Conservation (phyloP, 2,113 vertebrate genomes). For the Lepus europaeus region DNA sequence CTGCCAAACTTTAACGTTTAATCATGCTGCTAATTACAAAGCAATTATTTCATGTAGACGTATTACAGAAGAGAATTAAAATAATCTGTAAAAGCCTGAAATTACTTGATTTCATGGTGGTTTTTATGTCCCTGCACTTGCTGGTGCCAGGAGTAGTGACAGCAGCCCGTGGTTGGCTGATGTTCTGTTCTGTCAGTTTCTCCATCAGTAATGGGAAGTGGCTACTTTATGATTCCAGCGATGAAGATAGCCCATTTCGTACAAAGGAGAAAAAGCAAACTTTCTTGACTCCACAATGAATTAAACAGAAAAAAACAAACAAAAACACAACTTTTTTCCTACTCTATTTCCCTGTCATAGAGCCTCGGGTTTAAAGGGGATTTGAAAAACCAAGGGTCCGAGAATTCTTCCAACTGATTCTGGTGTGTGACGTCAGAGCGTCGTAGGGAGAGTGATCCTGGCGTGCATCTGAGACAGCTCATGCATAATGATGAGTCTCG, state of each 20-base stretch:
- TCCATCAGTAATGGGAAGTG: slow-evolving; percentile 15
- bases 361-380: background rate
- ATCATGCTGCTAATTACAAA: slow-evolving; percentile 75
- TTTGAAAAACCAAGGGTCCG: background rate
- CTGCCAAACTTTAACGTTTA: slow-evolving; percentile 72
- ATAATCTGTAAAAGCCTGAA: slow-evolving; percentile 72
- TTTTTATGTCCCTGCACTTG: slow-evolving; percentile 17
- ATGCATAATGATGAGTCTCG: background rate
- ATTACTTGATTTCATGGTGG: slow-evolving; percentile 50
- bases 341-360: background rate
- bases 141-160: slow-evolving; percentile 62
- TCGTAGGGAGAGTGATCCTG: background rate
- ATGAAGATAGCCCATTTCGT: slow-evolving; percentile 28
- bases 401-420: background rate
- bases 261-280: background rate
- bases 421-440: background rate
- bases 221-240: slow-evolving; percentile 36
- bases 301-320: background rate
- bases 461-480: background rate
- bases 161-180: background rate
- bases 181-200: background rate
- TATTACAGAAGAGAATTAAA: slow-evolving; percentile 57
- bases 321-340: background rate
- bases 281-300: slow-evolving; percentile 10
- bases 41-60: slow-evolving; percentile 65